Conservation (phyloP, 1,140 invertebrate species). For the Dinothrombium tinctorium region DNA sequence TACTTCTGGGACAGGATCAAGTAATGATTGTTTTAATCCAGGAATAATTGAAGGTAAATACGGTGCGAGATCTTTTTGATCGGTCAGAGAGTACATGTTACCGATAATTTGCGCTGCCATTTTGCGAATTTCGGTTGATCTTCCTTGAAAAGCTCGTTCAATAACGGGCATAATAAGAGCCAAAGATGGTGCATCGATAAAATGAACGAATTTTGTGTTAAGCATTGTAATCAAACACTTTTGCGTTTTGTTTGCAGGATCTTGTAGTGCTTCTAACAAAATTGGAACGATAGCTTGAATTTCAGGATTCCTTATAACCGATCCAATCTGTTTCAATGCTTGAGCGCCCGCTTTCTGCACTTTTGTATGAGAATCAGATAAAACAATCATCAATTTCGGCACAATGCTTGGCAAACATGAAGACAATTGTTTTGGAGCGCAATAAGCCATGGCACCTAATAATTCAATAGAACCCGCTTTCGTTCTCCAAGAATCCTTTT, state of each 20-base stretch:
- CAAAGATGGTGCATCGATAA: constrained; percentile 92
- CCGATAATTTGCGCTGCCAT: constrained; percentile 97
- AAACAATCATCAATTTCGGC: constrained; percentile 87
- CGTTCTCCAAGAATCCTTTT: constrained; percentile 96
- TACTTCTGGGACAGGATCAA: constrained; percentile 93
- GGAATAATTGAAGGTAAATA: constrained; percentile 92
- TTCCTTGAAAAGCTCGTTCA: constrained; percentile 82
- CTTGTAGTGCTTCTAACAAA: constrained; percentile 73
- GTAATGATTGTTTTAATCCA: constrained; percentile 75
- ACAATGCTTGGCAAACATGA: constrained; percentile 93
- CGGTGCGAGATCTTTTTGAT: constrained; percentile 90
- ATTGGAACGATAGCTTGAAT: constrained; percentile 87
- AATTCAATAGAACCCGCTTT: constrained; percentile 91
- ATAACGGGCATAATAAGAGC: constrained; percentile 98
- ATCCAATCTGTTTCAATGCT: constrained; percentile 85
- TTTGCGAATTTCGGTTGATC: constrained; percentile 88
- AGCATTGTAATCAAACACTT: constrained; percentile 69
- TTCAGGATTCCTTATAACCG: constrained; percentile 93
- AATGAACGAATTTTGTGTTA: constrained; percentile 96
- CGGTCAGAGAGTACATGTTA: constrained; percentile 97
- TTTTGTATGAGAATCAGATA: constrained; percentile 90
- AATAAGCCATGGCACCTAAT: constrained; percentile 88
- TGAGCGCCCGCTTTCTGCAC: constrained; percentile 91
- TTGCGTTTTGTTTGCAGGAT: constrained; percentile 86
- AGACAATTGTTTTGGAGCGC: constrained; percentile 91